A percentile compares a stretch with the other conserved stretches of the same genome.
Evolutionary conservation across 2,113 vertebrate species (phyloP).

Genomic region (Sterrhoptilus dennistouni): DNA sequence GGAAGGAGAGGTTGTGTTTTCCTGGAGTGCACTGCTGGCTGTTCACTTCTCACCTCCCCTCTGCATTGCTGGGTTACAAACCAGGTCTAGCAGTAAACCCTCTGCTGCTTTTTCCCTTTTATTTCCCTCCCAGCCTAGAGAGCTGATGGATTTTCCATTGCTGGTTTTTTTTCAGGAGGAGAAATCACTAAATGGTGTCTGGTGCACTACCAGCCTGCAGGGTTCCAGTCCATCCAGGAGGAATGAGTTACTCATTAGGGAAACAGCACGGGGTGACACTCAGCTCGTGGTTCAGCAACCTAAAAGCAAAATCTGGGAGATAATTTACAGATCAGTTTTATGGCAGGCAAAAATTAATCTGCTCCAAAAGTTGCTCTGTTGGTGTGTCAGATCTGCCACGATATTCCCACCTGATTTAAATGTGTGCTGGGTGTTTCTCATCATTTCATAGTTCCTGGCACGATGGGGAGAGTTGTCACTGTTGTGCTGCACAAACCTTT

Average conservation of each 20-base stretch:
- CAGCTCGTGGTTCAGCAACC: not conserved
- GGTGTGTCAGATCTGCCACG: not conserved
- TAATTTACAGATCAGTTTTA: not conserved
- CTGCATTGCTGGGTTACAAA: not conserved
- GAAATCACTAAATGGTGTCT: not conserved
- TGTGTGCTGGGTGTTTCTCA: not conserved
- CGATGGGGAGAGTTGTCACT: not conserved
- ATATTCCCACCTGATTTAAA: not conserved
- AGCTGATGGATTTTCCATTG: not conserved
- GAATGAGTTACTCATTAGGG: not conserved
- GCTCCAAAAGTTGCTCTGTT: not conserved
- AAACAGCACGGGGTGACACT: not conserved
- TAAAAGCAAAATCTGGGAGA: not conserved
- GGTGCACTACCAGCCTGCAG: not conserved
- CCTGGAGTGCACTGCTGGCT: not conserved
- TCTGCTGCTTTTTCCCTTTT: accelerated
- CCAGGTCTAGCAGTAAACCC: not conserved
- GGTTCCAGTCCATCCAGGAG: not conserved
- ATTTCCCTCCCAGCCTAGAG: not conserved
- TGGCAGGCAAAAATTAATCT: not conserved
- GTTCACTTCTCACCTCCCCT: not conserved
- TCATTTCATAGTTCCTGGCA: not conserved
- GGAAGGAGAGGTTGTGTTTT: not conserved
- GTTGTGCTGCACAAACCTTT: not conserved
- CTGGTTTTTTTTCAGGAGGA: not conserved